phyloP scores from a whole-genome alignment of 2,888 invertebrate genomes.

The Caenorhabditis sp. region DNA sequence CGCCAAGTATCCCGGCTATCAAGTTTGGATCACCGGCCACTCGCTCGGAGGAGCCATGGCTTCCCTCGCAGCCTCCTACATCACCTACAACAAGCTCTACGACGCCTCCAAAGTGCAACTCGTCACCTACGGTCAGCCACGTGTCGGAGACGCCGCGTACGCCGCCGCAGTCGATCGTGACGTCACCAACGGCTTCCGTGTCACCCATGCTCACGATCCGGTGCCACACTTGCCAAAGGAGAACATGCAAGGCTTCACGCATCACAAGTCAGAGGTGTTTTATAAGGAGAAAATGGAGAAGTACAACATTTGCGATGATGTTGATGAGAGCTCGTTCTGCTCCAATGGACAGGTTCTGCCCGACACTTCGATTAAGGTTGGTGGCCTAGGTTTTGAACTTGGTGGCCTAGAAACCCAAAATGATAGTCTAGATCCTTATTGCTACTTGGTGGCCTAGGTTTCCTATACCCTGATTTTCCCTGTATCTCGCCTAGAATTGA shows the following conservation, averaged over 20 bases:
- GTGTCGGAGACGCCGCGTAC: slow-evolving; percentile 72
- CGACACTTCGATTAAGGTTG: slow-evolving; percentile 59
- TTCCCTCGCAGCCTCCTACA: slow-evolving; percentile 69
- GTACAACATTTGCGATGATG: slow-evolving; percentile 69
- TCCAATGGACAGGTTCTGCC: slow-evolving; percentile 71
- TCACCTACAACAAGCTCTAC: slow-evolving; percentile 68
- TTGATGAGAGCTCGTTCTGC: slow-evolving; percentile 72
- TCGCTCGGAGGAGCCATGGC: slow-evolving; percentile 77
- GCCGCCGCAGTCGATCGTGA: slow-evolving; percentile 70
- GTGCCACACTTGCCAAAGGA: slow-evolving; percentile 72
- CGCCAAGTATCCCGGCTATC: slow-evolving; percentile 70
- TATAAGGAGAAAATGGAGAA: slow-evolving; percentile 74
- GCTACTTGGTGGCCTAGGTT: background rate
- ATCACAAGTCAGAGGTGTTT: slow-evolving; percentile 74
- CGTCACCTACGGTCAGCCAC: slow-evolving; percentile 75
- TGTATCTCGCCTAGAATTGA: too few relatives aligned
- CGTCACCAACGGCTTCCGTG: slow-evolving; percentile 69
- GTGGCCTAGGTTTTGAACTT: slow-evolving; percentile 3
- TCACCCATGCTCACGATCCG: slow-evolving; percentile 71
- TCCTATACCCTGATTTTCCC: too few relatives aligned
- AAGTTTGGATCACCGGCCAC: slow-evolving; percentile 72
- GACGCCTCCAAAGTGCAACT: slow-evolving; percentile 61
- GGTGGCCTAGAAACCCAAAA: too few relatives aligned
- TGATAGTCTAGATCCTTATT: too few relatives aligned
- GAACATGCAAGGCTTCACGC: slow-evolving; percentile 71